Evolutionary conservation across 2,797 vertebrate species (phyloP), one percentile per base, ranked within the genome.

Genomic region (Phoebastria nigripes): DNA sequence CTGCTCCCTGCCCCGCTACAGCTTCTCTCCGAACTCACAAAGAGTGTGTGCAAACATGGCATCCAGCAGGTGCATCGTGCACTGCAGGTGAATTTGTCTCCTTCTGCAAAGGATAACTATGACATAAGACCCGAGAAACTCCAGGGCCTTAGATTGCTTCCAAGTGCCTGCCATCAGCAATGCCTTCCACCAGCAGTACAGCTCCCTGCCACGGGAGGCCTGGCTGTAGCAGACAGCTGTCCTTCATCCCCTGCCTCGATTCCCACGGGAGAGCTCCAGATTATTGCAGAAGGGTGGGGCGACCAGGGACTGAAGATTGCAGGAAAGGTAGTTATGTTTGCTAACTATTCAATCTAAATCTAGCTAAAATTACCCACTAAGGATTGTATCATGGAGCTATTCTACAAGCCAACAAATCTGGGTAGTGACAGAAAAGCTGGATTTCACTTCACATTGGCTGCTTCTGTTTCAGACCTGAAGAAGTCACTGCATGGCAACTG

Each of bases 1-100:
- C 37, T 56, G 37, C 18, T 84, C 37, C 46, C 41, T 72, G 33
- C 4, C 18, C 11, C 2, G 2, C 18, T 58, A 9, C 51, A 67
- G 33, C 15, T 66, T 51, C 20, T 77, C 31, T 67, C 44, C 24
- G 44, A 54, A 19, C 18, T 54, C 44, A 25, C 4, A 5, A 54
- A 17, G 4, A 39, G 1, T 0, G 0, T 3, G 16, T 18, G 4
- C 35, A 61, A 58, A 5, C 8, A 8, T 2, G 8, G 42, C 58
- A 39, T 21, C n/a, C 33, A 62, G n/a, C 54, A 35, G 59, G 8
- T 11, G 14, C 31, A 6, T 9, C 5, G 0, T 15, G 20, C 28
- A 15, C 26, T 26, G n/a, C 28, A 12, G 26, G 14, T 28, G 41
- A 20, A 35, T 42, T 49, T 56, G 6, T 24, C 56, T 79, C 37